These are phyloP conservation scores for Proteles cristata DNA, from an alignment of 2,113 vertebrate species.

Conservation along the genomic window DNA sequence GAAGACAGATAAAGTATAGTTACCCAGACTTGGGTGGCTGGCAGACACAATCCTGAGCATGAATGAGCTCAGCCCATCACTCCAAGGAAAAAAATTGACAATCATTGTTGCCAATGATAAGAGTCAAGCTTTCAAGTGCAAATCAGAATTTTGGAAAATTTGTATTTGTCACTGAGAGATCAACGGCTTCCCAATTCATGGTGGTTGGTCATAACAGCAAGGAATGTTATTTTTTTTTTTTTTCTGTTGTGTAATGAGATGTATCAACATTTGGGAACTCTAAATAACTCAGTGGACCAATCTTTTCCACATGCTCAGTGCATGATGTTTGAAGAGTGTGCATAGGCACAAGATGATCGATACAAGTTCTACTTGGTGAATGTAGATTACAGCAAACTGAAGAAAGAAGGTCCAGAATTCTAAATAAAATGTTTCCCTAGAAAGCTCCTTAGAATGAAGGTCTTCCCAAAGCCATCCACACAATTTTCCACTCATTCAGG, in stretches of 20 bases:
- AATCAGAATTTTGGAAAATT: slow-evolving; percentile 27
- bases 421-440: slow-evolving; percentile 80
- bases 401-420: slow-evolving; percentile 95
- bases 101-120: neutral
- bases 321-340: neutral
- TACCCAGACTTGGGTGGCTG: slow-evolving; percentile 32
- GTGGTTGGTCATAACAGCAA: neutral
- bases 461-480: slow-evolving; percentile 86
- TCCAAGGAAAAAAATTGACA: slow-evolving; percentile 27
- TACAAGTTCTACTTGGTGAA: slow-evolving; percentile 91
- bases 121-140: slow-evolving; percentile 11
- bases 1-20: neutral
- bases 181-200: neutral
- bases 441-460: slow-evolving; percentile 79
- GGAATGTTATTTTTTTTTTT: neutral
- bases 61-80: neutral
- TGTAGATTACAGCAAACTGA: slow-evolving; percentile 94
- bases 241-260: neutral
- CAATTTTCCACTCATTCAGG: slow-evolving; percentile 82
- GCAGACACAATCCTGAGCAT: slow-evolving; percentile 17
- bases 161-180: neutral
- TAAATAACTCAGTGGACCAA: neutral
- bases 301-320: slow-evolving; percentile 5
- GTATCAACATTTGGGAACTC: slow-evolving; percentile 24
- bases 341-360: neutral